Percentiles rank a stretch among this genome's conserved stretches.
phyloP scores from a whole-genome alignment of 2,888 invertebrate genomes.

The Branchellion lobata region DNA sequence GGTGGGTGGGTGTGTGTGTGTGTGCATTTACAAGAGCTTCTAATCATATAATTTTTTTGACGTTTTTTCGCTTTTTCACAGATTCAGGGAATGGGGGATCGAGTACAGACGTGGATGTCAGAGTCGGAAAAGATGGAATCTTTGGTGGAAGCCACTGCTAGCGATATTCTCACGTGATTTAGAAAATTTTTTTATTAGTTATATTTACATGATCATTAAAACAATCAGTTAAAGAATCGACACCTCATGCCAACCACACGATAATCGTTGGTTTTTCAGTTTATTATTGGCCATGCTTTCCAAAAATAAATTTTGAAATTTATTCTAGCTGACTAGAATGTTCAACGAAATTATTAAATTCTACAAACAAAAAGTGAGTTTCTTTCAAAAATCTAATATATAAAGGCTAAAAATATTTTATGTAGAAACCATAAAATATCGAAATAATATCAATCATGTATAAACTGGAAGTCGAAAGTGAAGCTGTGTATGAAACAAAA shows the following conservation, averaged over 20 bases:
- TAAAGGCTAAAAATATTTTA: not conserved
- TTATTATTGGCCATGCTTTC: not conserved
- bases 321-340: not conserved
- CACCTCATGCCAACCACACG: too few relatives aligned
- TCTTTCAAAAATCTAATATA: not conserved
- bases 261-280: not conserved
- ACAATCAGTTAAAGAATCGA: too few relatives aligned
- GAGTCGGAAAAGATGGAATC: slow-evolving; percentile 75
- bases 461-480: not conserved
- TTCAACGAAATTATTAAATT: not conserved
- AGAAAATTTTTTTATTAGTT: too few relatives aligned
- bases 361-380: not conserved
- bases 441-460: too few relatives aligned
- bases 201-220: too few relatives aligned
- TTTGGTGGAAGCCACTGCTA: slow-evolving; percentile 74
- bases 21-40: not conserved
- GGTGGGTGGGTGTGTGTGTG: too few relatives aligned
- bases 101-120: slow-evolving; percentile 73
- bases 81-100: slow-evolving; percentile 71
- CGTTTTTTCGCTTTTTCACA: too few relatives aligned
- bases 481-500: not conserved
- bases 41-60: not conserved
- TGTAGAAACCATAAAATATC: too few relatives aligned
- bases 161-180: slow-evolving; percentile 72
- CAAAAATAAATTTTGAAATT: not conserved